These are phyloP conservation scores for Zaprionus africanus DNA, from an alignment of 1,140 invertebrate species.

Conservation along the genomic window DNA sequence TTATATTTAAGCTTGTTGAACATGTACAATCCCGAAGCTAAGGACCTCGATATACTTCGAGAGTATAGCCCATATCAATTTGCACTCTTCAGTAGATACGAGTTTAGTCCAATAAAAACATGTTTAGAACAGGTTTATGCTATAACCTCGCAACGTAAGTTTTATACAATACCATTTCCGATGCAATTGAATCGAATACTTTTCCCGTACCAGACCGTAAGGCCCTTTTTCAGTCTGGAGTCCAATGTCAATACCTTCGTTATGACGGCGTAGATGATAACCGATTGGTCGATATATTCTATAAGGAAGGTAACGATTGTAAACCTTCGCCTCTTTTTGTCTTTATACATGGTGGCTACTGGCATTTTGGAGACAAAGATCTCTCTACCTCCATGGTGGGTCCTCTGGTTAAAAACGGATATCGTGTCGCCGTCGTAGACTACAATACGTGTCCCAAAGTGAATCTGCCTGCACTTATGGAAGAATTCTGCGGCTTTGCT, in stretches of 20 bases:
- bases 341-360: neutral
- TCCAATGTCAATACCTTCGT: neutral
- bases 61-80: neutral
- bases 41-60: neutral
- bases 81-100: neutral
- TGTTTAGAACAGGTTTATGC: fast-evolving
- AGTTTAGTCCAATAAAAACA: neutral
- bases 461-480: neutral
- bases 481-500: neutral
- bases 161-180: neutral
- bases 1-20: neutral
- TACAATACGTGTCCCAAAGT: neutral
- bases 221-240: neutral
- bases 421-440: neutral
- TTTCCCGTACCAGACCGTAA: neutral
- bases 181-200: neutral
- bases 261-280: neutral
- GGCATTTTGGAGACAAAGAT: neutral
- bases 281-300: neutral
- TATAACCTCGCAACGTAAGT: neutral
- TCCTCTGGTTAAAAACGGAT: neutral
- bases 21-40: neutral
- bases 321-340: neutral
- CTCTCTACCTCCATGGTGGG: neutral
- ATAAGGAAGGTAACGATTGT: neutral